These are phyloP conservation scores for Speoplatyrhinus poulsoni DNA, from an alignment of 2,113 vertebrate species.

Conservation along the genomic window DNA sequence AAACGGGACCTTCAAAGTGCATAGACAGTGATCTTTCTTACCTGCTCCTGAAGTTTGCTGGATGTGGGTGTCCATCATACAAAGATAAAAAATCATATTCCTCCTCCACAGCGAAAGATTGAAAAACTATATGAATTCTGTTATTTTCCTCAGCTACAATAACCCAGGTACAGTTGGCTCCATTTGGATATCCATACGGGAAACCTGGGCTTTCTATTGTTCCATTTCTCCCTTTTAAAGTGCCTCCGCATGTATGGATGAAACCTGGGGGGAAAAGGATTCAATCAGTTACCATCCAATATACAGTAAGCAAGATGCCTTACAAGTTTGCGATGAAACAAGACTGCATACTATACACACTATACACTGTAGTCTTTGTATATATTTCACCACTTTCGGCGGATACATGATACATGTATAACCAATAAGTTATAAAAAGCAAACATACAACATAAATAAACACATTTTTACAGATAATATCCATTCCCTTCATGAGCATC, in stretches of 20 bases:
- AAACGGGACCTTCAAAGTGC: constrained; percentile 38
- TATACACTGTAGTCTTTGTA: too few species aligned
- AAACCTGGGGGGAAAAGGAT: constrained; percentile 80
- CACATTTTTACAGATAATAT: too few species aligned
- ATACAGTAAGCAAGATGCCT: background rate
- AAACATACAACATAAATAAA: too few species aligned
- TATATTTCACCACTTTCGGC: background rate
- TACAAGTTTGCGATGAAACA: background rate
- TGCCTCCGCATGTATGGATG: constrained; percentile 97
- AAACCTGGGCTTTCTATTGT: constrained; percentile 99
- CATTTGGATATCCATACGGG: constrained; percentile 98
- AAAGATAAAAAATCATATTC: constrained; percentile 99
- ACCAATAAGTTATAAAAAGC: background rate
- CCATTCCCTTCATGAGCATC: too few species aligned
- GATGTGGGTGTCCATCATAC: constrained; percentile 95
- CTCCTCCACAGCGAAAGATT: constrained; percentile 98
- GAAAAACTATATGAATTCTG: constrained; percentile 98
- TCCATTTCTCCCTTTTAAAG: constrained; percentile 95
- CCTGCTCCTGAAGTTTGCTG: constrained; percentile 95
- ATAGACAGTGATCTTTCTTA: constrained; percentile 60
- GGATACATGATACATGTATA: background rate
- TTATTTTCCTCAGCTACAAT: constrained; percentile 94
- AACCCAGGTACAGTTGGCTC: constrained; percentile 98
- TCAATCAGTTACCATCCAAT: constrained; percentile 27
- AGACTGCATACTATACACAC: too few species aligned